phyloP scores from a whole-genome alignment of 2,797 vertebrate genomes.

The Okamejei kenojei region DNA sequence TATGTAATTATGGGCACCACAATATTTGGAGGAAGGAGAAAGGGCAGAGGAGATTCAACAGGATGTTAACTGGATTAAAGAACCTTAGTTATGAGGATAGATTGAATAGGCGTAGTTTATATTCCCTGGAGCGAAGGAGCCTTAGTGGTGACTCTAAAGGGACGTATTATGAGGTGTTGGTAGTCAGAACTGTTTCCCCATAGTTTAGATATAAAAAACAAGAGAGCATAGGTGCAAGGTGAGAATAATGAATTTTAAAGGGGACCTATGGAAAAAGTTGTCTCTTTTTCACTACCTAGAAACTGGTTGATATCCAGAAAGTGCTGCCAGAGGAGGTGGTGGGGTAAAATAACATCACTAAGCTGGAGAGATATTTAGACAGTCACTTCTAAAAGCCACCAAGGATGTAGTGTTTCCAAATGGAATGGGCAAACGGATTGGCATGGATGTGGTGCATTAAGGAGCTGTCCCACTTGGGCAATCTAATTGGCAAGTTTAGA shows the following conservation, averaged over 20 bases:
- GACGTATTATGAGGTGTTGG: not conserved
- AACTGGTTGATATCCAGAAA: not conserved
- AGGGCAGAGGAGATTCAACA: too few species aligned
- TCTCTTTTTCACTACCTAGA: not conserved
- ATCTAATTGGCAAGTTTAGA: too few species aligned
- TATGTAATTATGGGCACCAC: not conserved
- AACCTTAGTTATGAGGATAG: too few species aligned
- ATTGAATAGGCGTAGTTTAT: too few species aligned
- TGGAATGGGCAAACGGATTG: too few species aligned
- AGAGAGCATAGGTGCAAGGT: not conserved
- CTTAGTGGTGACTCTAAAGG: not conserved
- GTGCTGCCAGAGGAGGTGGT: not conserved
- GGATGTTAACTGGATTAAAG: too few species aligned
- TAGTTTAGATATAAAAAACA: not conserved
- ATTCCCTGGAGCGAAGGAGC: too few species aligned
- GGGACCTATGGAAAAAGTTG: not conserved
- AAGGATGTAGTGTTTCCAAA: too few species aligned
- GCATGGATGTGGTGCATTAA: not conserved
- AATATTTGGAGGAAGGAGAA: too few species aligned
- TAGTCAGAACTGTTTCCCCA: not conserved
- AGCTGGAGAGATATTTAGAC: not conserved
- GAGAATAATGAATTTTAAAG: not conserved
- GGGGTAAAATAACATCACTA: not conserved
- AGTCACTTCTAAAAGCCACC: too few species aligned
- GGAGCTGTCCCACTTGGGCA: too few species aligned